Evolutionary conservation across 2,113 vertebrate species (phyloP).

Genomic region (Amazona guildingii): DNA sequence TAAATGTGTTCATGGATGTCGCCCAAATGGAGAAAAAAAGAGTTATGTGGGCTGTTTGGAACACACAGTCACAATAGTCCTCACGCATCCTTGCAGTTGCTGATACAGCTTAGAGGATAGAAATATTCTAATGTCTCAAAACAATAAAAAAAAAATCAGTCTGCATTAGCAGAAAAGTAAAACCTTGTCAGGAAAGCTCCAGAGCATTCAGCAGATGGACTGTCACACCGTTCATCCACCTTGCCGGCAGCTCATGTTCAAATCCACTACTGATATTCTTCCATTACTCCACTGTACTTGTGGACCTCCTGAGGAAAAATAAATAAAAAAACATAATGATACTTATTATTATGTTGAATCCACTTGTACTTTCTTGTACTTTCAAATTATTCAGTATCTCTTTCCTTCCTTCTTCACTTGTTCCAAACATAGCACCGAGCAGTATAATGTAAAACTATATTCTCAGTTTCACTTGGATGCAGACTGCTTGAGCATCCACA

Average conservation of each 20-base stretch:
- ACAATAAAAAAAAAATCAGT: background rate
- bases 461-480: background rate
- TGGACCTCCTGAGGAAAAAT: background rate
- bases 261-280: background rate
- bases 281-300: background rate
- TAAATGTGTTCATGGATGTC: background rate
- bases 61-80: background rate
- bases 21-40: background rate
- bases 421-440: background rate
- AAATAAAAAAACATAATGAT: background rate
- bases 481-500: background rate
- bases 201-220: background rate
- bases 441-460: background rate
- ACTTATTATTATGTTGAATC: background rate
- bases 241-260: background rate
- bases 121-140: background rate
- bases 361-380: background rate
- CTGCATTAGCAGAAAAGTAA: background rate
- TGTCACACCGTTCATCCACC: background rate
- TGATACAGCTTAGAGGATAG: background rate
- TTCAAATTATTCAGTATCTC: background rate
- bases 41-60: background rate
- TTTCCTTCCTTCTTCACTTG: background rate
- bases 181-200: background rate
- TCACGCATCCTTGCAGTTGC: background rate